These are phyloP conservation scores for Eulemur mongoz DNA, from an alignment of 2,797 vertebrate genomes.

Conservation along the genomic window DNA sequence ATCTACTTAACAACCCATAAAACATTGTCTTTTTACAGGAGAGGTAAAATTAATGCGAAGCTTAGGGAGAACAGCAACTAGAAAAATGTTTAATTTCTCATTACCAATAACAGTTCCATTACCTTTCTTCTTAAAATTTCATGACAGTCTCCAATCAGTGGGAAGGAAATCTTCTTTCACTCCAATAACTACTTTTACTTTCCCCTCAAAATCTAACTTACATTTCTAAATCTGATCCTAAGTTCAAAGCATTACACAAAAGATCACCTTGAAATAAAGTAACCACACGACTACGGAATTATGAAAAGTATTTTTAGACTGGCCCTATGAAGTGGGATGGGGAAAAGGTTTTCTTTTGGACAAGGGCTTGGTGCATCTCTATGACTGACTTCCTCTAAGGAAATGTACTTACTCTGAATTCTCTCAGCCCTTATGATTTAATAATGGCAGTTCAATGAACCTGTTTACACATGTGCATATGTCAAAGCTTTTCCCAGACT, in stretches of 20 bases:
- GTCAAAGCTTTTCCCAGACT: constrained; percentile 49
- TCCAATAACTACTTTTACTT: constrained; percentile 32
- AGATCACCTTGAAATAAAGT: constrained; percentile 51
- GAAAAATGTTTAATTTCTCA: constrained; percentile 36
- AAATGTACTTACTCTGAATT: constrained; percentile 56
- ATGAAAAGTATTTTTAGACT: constrained; percentile 32
- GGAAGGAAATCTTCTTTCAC: constrained; percentile 56
- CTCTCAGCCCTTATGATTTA: constrained; percentile 63
- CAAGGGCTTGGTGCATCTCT: constrained; percentile 23
- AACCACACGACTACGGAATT: constrained; percentile 21
- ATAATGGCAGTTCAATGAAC: constrained; percentile 64
- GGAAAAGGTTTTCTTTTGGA: constrained; percentile 35
- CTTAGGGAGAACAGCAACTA: constrained; percentile 11
- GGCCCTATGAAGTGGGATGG: not conserved
- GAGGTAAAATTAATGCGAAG: constrained; percentile 34
- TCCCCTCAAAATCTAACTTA: constrained; percentile 26
- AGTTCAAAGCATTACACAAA: constrained; percentile 43
- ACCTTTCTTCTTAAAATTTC: constrained; percentile 58
- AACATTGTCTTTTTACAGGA: constrained; percentile 28
- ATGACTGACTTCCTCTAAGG: constrained; percentile 22
- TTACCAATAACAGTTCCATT: not conserved
- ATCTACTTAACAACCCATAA: not conserved
- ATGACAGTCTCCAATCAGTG: not conserved
- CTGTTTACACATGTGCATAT: constrained; percentile 49
- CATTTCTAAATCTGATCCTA: constrained; percentile 44